Percentiles rank a stretch among this genome's conserved stretches.
These are phyloP conservation scores for Trematomus loennbergii DNA, from an alignment of 2,113 vertebrate genomes.

Conservation along the genomic window DNA sequence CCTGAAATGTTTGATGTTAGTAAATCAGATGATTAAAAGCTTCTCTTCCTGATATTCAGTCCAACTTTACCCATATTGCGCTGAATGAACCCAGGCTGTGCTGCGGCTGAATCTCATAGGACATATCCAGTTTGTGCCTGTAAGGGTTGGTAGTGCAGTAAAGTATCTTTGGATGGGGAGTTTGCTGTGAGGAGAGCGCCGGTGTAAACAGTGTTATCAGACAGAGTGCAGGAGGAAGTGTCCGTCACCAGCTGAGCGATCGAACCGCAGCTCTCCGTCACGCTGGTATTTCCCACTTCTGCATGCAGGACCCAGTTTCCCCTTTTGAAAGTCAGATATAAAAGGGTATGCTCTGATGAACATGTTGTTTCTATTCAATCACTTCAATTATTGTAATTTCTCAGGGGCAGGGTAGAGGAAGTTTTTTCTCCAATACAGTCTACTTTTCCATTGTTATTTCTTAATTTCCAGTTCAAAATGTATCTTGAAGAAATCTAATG, in stretches of 20 bases:
- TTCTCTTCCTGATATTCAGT: too few relatives aligned
- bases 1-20: constrained; percentile 5
- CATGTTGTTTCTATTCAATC: neutral
- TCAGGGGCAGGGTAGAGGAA: too few relatives aligned
- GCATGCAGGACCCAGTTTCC: constrained; percentile 10
- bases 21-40: too few relatives aligned
- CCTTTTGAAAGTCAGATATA: constrained; percentile 29
- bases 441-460: neutral
- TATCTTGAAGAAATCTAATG: neutral
- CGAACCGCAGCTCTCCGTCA: constrained; percentile 48
- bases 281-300: constrained; percentile 62
- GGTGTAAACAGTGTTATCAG: constrained; percentile 79
- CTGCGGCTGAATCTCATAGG: neutral
- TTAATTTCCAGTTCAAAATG: neutral
- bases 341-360: constrained; percentile 22
- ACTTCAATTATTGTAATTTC: too few relatives aligned
- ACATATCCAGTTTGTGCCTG: neutral
- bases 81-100: neutral
- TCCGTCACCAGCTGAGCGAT: constrained; percentile 72
- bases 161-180: constrained; percentile 38
- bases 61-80: neutral
- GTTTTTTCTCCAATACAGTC: too few relatives aligned
- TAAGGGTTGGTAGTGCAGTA: neutral
- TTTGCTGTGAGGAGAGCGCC: constrained; percentile 36
- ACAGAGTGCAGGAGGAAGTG: constrained; percentile 74